Conservation (phyloP, 2,888 invertebrate genomes). For the Diloba caeruleocephala region DNA sequence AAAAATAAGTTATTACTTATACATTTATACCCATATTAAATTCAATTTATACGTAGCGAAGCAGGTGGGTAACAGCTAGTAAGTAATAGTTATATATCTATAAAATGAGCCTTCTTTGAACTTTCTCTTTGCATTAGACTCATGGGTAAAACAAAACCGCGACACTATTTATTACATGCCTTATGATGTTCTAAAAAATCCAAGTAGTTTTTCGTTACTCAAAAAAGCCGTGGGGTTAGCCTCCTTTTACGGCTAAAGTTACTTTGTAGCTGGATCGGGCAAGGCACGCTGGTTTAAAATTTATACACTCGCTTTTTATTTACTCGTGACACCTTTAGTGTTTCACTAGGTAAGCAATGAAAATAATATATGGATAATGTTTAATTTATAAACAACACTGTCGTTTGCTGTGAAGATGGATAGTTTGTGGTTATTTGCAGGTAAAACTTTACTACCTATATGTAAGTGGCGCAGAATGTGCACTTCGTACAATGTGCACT, state of each 20-base stretch:
- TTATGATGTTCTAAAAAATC: conserved; percentile 76
- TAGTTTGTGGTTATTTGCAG: conserved; percentile 10
- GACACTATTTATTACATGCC: conserved; percentile 75
- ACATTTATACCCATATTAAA: too few species aligned
- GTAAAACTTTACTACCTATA: neutral
- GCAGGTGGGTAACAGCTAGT: too few species aligned
- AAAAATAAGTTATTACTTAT: too few species aligned
- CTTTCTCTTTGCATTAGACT: conserved; percentile 63
- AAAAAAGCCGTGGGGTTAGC: conserved; percentile 72
- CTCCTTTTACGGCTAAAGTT: conserved; percentile 40
- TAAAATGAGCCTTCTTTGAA: conserved; percentile 29
- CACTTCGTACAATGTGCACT: too few species aligned
- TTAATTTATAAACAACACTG: conserved; percentile 35
- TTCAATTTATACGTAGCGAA: too few species aligned
- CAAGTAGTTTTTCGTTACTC: conserved; percentile 68
- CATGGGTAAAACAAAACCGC: conserved; percentile 76
- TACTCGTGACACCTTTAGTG: conserved; percentile 41
- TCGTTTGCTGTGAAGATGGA: conserved; percentile 5
- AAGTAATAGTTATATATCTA: too few species aligned
- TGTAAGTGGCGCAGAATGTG: too few species aligned
- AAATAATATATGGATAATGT: conserved; percentile 35
- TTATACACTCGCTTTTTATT: conserved; percentile 37
- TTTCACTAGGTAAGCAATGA: conserved; percentile 45
- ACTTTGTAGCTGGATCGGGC: conserved; percentile 54
- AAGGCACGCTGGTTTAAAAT: conserved; percentile 17